phyloP scores from a whole-genome alignment of 2,113 vertebrate genomes.

The Anolis sagrei region DNA sequence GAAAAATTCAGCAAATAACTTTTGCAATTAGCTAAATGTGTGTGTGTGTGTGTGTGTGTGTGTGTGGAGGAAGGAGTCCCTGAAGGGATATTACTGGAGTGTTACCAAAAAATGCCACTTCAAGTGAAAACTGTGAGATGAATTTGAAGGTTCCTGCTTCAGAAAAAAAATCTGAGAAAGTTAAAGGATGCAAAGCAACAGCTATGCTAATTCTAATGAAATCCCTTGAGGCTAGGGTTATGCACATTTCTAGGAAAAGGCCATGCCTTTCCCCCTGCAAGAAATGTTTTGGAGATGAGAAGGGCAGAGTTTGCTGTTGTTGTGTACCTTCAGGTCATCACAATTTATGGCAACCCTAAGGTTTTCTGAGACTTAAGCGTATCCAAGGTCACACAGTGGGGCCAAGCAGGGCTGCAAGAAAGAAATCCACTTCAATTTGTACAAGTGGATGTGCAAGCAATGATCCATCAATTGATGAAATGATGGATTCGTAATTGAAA shows the following conservation, averaged over 20 bases:
- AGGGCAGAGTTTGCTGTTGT: too few relatives aligned
- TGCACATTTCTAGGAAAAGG: too few relatives aligned
- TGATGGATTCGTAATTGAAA: conserved; percentile 7
- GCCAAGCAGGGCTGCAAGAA: background rate
- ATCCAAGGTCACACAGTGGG: too few relatives aligned
- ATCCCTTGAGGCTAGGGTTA: background rate
- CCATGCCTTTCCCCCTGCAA: background rate
- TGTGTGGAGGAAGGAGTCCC: background rate
- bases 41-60: background rate
- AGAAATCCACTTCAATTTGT: background rate
- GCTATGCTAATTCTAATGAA: background rate
- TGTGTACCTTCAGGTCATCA: too few relatives aligned
- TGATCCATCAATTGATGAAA: background rate
- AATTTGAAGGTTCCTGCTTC: background rate
- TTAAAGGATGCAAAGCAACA: background rate
- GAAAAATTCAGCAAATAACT: background rate
- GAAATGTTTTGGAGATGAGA: background rate
- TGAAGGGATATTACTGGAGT: background rate
- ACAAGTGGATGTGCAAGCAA: background rate
- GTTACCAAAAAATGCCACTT: background rate
- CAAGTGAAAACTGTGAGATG: background rate
- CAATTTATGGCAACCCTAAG: too few relatives aligned
- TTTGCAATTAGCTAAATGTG: background rate
- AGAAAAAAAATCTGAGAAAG: background rate
- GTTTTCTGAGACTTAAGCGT: too few relatives aligned